Evolutionary conservation across 2,888 invertebrate species (phyloP), one percentile per base, ranked within the genome.

Genomic region (Polyploca ridens): DNA sequence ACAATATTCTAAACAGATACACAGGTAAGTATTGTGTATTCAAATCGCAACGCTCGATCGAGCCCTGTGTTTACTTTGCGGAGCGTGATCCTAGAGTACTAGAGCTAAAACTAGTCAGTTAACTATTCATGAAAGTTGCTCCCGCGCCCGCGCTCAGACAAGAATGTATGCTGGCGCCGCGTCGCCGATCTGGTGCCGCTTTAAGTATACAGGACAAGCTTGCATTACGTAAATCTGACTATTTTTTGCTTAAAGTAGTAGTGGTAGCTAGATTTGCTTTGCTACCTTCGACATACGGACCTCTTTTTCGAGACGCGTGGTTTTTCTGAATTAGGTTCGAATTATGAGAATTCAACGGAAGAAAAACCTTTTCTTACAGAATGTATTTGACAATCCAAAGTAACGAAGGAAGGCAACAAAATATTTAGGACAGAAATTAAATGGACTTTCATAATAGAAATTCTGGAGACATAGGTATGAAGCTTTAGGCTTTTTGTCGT

Each of bases 121-220:
- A 84, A 86, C 86, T 90, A 91, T 90, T 90, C 90, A 91, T 89
- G 93, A 92, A 93, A 93, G 93, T 93, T 91, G 91, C 87, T 87
- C 88, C 84, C 81, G 82, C 74, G 76, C 78, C 84, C 81, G 82
- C 74, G 76, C 78, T 73, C 79, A 78, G 79, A 74, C 87, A 86
- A 89, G 92, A 91, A 92, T 92, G 89, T 80, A 77, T 85, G 84
- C 84, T 85, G 91, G 91, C 93, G 93, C 91, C 91, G 85, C 76
- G 66, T 65, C 63, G 71, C 66, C 66, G 62, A 66, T 64, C 65
- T 65, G 64, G 65, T 62, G 60, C 62, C 61, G 41, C 64, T 62
- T 63, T 54, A 49, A 63, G 67, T 64, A 64, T 61, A 61, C 61
- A 61, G 61, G 61, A 68, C 64, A 63, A 64, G 46, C 58, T 63